These are phyloP conservation scores for Dendroctonus valens DNA, from an alignment of 1,140 invertebrate species.

Conservation along the genomic window DNA sequence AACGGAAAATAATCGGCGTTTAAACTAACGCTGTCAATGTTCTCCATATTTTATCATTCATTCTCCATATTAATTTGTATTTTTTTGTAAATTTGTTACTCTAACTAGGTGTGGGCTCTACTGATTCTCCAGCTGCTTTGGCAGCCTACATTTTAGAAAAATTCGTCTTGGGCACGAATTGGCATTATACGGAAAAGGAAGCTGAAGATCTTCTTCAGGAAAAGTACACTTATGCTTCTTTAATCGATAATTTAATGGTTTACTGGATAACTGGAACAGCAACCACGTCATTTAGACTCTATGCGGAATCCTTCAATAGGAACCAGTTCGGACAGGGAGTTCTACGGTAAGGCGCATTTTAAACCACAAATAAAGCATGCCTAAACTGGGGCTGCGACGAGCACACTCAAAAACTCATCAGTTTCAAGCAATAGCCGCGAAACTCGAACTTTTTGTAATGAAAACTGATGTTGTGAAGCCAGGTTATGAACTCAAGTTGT, in stretches of 20 bases:
- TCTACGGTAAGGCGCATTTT: not conserved
- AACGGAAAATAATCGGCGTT: too few relatives aligned
- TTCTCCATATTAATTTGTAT: too few relatives aligned
- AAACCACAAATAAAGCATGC: too few relatives aligned
- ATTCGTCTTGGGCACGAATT: slow-evolving; percentile 68
- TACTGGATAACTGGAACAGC: slow-evolving; percentile 81
- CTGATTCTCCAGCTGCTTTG: slow-evolving; percentile 70
- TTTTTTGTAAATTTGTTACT: not conserved
- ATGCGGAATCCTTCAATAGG: slow-evolving; percentile 63
- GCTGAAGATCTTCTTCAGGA: slow-evolving; percentile 60
- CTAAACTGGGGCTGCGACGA: too few relatives aligned
- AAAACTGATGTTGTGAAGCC: too few relatives aligned
- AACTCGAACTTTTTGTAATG: too few relatives aligned
- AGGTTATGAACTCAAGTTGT: too few relatives aligned
- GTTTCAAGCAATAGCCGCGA: too few relatives aligned
- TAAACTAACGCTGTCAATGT: not conserved
- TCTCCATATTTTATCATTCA: not conserved
- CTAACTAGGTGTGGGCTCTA: slow-evolving; percentile 57
- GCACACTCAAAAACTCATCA: too few relatives aligned
- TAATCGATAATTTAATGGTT: slow-evolving; percentile 87
- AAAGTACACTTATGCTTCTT: slow-evolving; percentile 66
- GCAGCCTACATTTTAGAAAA: slow-evolving; percentile 86
- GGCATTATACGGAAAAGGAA: slow-evolving; percentile 56
- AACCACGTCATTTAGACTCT: slow-evolving; percentile 74
- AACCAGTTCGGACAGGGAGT: not conserved